Base-by-base conservation (phyloP, 1,140 invertebrate species). In the Whitmania pigra region DNA sequence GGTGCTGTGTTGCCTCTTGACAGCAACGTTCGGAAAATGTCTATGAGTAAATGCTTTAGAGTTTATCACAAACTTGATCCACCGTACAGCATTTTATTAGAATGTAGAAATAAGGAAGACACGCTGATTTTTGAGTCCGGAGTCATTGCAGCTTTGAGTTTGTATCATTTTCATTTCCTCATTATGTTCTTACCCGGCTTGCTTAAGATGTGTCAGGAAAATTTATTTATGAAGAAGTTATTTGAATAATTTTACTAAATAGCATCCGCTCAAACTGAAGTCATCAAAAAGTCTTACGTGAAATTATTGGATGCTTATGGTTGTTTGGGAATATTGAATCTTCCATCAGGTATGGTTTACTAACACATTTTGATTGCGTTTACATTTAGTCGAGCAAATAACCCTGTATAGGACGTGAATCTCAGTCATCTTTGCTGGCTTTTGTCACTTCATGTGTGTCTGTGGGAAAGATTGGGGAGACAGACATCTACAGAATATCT, bases 381-480 rank as follows among this genome's bases (percentile, higher is more conserved):
- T 74, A 53, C n/a, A 25, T 18, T 54, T 22, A 49, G 67, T 17
- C 27, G 31, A 29, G 22, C 13, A 31, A 25, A 0, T 72, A 27
- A 20, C 55, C 75, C 22, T 74, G 70, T 74, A 67, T 74, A 79
- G 82, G 36, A 75, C 86, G 86, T 91, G 71, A 90, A 94, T 79
- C 88, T 86, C 75, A 88, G 88, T 40, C 81, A 92, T 43, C 84
- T 92, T 36, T 96, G 92, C 85, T 97, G 63, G 92, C 95, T 6
- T 85, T 95, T 76, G 89, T 97, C n/a, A 94, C 90, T 9, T 92
- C 93, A 11, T 96, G 92, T 80, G 88, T 93, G 74, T 96, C 93
- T 3, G 89, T 96, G 73, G 94, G 93, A 17, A 97, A 96, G 85
- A 89, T 97, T 66, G 87, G 87, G 20, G 91, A 95, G 76, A 89